Base-by-base conservation (phyloP, 2,113 vertebrate species). In the Australoheros scitulus region DNA sequence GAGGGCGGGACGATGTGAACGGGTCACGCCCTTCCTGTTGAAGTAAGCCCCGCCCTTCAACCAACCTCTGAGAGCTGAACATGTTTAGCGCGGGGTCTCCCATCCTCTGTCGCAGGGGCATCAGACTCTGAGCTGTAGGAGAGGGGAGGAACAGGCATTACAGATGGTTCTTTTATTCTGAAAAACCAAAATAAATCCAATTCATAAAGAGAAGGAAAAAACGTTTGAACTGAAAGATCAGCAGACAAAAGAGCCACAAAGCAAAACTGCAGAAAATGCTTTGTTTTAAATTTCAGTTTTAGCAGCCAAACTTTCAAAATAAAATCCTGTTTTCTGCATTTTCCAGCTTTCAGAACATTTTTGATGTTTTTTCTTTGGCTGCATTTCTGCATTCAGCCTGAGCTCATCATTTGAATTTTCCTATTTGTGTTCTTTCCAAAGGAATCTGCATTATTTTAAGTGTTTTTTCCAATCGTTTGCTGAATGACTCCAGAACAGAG, bases 21-120 rank as follows among this genome's bases (percentile, higher is more conserved):
- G 3, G 50, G 50, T 82, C 84, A 58, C 85, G n/a, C n/a, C 68
- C 92, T 4, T 94, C 79, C 47, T 92, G 94, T 34, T 83, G 86
- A 84, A 80, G 76, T 86, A 86, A 90, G 47, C 91, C 91, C 59
- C 94, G 92, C 52, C 95, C 91, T 91, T 97, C 97, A 96, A 99
- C 98, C 96, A 97, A 99, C 98, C 98, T 99, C 96, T 98, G 98
- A 78, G 97, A 97, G 95, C 97, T 96, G 43, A 95, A 94, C 61
- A 22, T 52, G 24, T 86, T 87, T 82, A 94, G 93, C 80, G 89
- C 87, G 0, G 96, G 93, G 79, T 99, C 98, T 94, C 95, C 95
- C 17, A 95, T 94, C 88, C 97, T 96, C 85, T 97, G 96, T 43
- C 97, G 96, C 89, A 97, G 85, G 26, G 95, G 92, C 91, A 95